Conservation (phyloP, 2,113 vertebrate species). For the Nicator chloris region DNA sequence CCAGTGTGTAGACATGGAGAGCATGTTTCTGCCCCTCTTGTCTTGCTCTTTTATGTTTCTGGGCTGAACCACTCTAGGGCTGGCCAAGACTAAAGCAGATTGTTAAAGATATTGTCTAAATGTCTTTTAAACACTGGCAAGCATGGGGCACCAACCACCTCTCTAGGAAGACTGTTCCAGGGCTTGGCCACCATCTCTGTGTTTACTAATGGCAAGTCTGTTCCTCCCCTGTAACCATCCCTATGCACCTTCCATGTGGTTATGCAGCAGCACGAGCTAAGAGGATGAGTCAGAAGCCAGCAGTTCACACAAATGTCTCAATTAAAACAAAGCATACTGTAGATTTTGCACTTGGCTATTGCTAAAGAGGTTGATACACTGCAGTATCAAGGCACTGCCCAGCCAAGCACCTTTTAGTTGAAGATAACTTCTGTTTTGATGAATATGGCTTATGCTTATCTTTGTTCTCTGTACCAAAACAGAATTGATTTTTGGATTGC, state of each 20-base stretch:
- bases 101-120: not conserved
- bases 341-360: not conserved
- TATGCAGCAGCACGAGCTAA: not conserved
- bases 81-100: not conserved
- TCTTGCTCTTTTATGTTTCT: not conserved
- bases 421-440: not conserved
- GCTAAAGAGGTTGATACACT: not conserved
- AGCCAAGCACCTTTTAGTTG: not conserved
- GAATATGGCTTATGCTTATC: not conserved
- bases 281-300: not conserved
- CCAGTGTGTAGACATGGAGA: not conserved
- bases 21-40: not conserved
- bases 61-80: not conserved
- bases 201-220: not conserved
- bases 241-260: not conserved
- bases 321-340: not conserved
- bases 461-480: not conserved
- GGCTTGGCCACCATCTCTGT: not conserved
- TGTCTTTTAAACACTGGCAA: not conserved
- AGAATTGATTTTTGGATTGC: not conserved
- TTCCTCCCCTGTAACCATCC: not conserved
- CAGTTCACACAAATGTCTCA: not conserved
- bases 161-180: not conserved
- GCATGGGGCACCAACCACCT: rapidly evolving
- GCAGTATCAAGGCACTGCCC: not conserved